Evolutionary conservation across 2,113 vertebrate species (phyloP).

Genomic region (Equus przewalskii): DNA sequence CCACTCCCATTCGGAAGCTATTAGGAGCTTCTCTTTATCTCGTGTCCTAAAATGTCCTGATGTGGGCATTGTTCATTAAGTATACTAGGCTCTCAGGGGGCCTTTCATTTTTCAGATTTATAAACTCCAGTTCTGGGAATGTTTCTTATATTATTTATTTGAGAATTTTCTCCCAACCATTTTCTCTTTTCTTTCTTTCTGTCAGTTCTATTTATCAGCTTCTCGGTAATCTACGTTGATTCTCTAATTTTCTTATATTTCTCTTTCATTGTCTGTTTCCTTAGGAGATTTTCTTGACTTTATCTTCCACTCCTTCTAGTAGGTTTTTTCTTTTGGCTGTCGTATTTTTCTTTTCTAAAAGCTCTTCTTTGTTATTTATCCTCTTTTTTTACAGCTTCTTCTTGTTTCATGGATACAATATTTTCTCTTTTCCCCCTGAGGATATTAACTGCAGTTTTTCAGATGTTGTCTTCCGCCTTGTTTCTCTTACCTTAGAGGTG

Average conservation of each 20-base stretch:
- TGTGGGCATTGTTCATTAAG: slow-evolving; percentile 18
- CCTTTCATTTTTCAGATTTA: slow-evolving; percentile 10
- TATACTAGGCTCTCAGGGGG: not conserved
- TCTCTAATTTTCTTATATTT: not conserved
- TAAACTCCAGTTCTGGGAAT: not conserved
- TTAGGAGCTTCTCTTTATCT: slow-evolving; percentile 8
- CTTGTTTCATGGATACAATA: not conserved
- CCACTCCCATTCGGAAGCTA: not conserved
- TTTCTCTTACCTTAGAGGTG: not conserved
- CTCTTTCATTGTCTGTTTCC: slow-evolving; percentile 21
- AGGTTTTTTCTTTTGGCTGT: not conserved
- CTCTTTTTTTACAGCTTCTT: not conserved
- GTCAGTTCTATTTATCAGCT: slow-evolving; percentile 20
- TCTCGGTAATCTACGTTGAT: not conserved
- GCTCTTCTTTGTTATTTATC: not conserved
- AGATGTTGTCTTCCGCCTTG: not conserved
- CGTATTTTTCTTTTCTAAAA: not conserved
- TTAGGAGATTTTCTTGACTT: not conserved
- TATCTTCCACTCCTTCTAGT: not conserved
- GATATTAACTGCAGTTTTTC: not conserved
- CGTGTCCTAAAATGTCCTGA: not conserved
- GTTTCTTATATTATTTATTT: slow-evolving; percentile 59
- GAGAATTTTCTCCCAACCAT: not conserved
- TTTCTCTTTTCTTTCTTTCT: not conserved
- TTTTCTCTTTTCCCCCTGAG: not conserved